Evolutionary conservation across 37 sponge, comb jelly and placozoan species (phyloP).

Genomic region (Lycopodina hypogea): DNA sequence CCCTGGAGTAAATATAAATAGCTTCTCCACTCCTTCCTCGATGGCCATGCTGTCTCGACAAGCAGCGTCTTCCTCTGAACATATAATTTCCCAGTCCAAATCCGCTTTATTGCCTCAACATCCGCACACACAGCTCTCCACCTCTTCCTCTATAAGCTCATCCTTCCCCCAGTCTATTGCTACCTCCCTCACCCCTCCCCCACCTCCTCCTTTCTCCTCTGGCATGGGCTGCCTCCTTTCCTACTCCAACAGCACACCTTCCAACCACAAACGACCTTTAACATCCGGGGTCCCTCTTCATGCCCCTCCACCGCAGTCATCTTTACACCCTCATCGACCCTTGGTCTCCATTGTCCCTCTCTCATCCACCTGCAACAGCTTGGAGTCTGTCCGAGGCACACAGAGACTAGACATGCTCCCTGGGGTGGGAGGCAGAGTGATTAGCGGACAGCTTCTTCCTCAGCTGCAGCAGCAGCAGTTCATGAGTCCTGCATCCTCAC

Average conservation of each 20-base stretch:
- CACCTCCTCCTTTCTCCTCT: slow-evolving; percentile 5
- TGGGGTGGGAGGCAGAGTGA: not conserved
- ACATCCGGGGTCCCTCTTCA: not conserved
- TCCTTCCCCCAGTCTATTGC: not conserved
- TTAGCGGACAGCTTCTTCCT: not conserved
- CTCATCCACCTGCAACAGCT: not conserved
- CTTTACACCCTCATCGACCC: not conserved
- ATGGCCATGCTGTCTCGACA: not conserved
- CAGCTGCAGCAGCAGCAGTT: not conserved
- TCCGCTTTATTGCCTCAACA: not conserved
- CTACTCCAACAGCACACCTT: not conserved
- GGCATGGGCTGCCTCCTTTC: not conserved
- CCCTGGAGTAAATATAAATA: not conserved
- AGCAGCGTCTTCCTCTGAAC: not conserved
- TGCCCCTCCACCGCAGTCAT: not conserved
- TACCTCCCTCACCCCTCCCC: slow-evolving; percentile 10
- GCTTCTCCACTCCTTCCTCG: not conserved
- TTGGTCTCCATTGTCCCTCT: not conserved
- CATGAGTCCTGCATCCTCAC: not conserved
- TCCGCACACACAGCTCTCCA: not conserved
- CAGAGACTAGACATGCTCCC: not conserved
- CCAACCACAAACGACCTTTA: not conserved
- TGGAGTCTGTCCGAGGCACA: not conserved
- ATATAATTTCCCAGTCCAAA: not conserved
- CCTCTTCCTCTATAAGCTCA: not conserved